Evolutionary conservation across 2,113 vertebrate species (phyloP).

Genomic region (Melanotaenia duboulayi): DNA sequence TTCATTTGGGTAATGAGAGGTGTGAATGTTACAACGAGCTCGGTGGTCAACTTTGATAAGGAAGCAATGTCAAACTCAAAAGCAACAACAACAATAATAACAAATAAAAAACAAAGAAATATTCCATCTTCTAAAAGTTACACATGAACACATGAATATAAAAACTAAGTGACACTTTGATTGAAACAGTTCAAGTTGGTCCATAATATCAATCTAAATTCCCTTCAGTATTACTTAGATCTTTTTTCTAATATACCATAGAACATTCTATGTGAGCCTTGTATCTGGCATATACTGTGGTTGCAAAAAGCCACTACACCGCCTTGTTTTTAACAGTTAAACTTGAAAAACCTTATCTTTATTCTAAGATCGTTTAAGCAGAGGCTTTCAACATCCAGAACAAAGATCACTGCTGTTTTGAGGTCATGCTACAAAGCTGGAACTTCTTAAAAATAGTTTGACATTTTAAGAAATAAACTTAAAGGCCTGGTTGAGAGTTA

Average conservation of each 20-base stretch:
- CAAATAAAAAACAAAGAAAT: slow-evolving; percentile 9
- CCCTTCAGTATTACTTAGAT: background rate
- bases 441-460: fast-evolving
- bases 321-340: background rate
- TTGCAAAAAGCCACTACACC: slow-evolving; percentile 2
- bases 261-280: background rate
- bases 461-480: background rate
- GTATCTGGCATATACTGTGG: background rate
- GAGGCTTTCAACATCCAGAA: background rate
- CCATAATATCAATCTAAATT: slow-evolving; percentile 12
- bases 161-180: background rate
- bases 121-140: slow-evolving; percentile 5
- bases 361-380: background rate
- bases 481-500: background rate
- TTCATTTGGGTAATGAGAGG: slow-evolving; percentile 1
- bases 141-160: slow-evolving; percentile 6
- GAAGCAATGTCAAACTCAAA: background rate
- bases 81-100: no score
- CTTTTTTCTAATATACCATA: background rate
- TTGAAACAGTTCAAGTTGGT: slow-evolving; percentile 27
- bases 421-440: no score
- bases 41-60: background rate
- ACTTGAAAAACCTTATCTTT: background rate
- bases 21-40: background rate
- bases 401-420: background rate